Evolutionary conservation across 2,888 invertebrate genomes (phyloP).

Genomic region (Eledone cirrhosa): DNA sequence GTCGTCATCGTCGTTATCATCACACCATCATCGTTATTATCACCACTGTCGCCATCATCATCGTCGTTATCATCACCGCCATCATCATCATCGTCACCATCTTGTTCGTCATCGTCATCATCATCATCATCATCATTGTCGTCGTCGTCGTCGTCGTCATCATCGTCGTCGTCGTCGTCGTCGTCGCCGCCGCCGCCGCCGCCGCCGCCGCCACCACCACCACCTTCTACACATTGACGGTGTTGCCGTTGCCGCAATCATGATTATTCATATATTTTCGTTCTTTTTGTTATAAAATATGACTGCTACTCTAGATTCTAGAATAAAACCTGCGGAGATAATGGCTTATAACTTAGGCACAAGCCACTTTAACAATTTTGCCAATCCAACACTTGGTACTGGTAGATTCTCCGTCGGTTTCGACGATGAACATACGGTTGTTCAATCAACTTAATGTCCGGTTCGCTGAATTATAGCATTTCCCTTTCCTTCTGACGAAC

Average conservation of each 20-base stretch:
- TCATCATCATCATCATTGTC: background rate
- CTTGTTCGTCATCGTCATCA: conserved; percentile 9
- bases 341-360: no score
- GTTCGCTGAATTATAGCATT: no score
- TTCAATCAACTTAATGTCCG: no score
- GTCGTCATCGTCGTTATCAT: no score
- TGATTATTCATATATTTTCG: background rate
- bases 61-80: background rate
- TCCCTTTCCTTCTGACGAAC: no score
- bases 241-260: background rate
- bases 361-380: no score
- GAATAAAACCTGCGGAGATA: no score
- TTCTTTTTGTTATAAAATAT: conserved; percentile 22
- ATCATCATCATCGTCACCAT: background rate
- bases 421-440: no score
- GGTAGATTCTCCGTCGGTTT: no score
- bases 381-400: no score
- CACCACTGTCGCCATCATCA: conserved; percentile 13
- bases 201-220: conserved; percentile 8
- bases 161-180: conserved; percentile 13
- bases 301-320: background rate
- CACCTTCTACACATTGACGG: background rate
- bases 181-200: conserved; percentile 13
- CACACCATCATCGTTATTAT: no score
- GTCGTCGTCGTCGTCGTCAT: conserved; percentile 13